Evolutionary conservation across 2,888 invertebrate genomes (phyloP), one percentile per base, ranked within the genome.

Genomic region (Nomada goodeniana): DNA sequence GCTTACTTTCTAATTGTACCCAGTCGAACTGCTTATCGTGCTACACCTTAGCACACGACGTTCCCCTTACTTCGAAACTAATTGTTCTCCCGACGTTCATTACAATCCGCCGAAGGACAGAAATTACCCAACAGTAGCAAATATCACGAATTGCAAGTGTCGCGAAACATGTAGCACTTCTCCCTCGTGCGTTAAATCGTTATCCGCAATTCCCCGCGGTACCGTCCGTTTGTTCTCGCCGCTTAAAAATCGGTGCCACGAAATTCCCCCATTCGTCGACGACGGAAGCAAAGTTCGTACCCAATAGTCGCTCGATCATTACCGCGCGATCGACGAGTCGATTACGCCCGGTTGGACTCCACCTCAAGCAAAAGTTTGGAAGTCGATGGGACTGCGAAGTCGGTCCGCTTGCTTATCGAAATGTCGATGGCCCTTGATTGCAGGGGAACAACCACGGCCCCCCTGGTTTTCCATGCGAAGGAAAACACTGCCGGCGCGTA

Each of bases 401-500:
- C 36, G 13, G 20, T 57, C 26, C 69, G 79, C 79, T 82, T 80
- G 76, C 82, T 81, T 71, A 76, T 69, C 78, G 59, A 75, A 83
- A 85, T 80, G 78, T 87, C 84, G 82, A 83, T 63, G 85, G 44
- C 76, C 80, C 76, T 76, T 86, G 83, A 84, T 94, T 94, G 77
- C 91, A 96, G 96, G 90, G 96, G 96, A 84, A 96, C 96, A 76
- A 95, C 95, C 64, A 96, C 96, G 89, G 95, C 96, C 72, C 96
- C 96, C 0, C 95, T 97, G 26, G 96, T 96, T 82, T 97, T 97
- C 89, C 96, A 96, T 85, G 96, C 97, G 0, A 96, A 96, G 90
- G 97, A 98, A 94, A 98, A 98, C 91, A 92, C 96, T 61, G 96
- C 96, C 4, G 97, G 96, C 77, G 96, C 96, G 52, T 95, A 96